Evolutionary conservation across 2,888 invertebrate species (phyloP).

Genomic region (Lordiphosa fenestrarum): DNA sequence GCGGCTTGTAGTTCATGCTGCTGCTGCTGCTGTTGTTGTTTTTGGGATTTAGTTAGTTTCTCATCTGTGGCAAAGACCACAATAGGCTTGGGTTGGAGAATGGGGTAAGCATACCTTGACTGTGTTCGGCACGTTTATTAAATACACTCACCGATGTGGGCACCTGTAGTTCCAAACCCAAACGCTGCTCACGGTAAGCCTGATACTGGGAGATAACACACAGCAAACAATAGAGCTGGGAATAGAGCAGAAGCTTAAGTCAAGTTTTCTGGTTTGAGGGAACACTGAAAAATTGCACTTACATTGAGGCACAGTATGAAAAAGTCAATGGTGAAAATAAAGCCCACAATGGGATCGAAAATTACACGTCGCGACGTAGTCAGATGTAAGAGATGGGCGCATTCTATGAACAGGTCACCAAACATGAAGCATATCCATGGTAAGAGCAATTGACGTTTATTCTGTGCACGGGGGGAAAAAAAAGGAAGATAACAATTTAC

Average conservation of each 20-base stretch:
- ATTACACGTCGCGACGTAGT: constrained; percentile 84
- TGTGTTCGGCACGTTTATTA: constrained; percentile 15
- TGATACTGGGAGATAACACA: constrained; percentile 94
- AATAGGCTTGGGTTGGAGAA: constrained; percentile 36
- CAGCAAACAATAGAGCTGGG: constrained; percentile 89
- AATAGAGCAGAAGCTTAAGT: constrained; percentile 22
- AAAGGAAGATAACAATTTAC: too few species aligned
- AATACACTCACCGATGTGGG: constrained; percentile 83
- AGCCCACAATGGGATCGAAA: constrained; percentile 88
- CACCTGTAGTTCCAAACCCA: constrained; percentile 79
- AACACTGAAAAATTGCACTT: constrained; percentile 78
- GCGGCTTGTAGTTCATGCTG: constrained; percentile 11
- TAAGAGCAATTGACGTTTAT: constrained; percentile 85
- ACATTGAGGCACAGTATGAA: constrained; percentile 89
- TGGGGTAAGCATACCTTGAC: constrained; percentile 22
- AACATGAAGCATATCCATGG: constrained; percentile 88
- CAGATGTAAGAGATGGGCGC: constrained; percentile 85
- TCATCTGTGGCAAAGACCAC: constrained; percentile 53
- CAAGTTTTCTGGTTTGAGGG: too few species aligned
- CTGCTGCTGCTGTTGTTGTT: constrained; percentile 24
- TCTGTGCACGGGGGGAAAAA: constrained; percentile 81
- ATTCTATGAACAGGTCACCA: constrained; percentile 85
- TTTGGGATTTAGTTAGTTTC: constrained; percentile 50
- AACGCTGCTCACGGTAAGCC: constrained; percentile 83
- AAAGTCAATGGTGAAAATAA: constrained; percentile 89